Evolutionary conservation across 2,797 vertebrate genomes (phyloP).

Genomic region (Eulemur albifrons): DNA sequence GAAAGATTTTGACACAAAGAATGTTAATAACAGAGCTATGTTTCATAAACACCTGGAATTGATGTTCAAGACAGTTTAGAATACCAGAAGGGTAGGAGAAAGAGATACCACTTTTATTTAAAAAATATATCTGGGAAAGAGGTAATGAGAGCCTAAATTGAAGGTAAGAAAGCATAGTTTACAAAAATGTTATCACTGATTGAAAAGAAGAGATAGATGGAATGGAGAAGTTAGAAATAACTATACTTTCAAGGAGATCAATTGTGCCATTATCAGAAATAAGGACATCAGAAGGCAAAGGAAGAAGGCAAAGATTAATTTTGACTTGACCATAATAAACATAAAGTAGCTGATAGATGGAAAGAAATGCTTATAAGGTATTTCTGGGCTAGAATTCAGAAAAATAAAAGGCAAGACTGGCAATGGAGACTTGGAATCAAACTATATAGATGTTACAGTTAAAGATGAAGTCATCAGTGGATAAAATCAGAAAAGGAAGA

Average conservation of each 20-base stretch:
- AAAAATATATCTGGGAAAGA: background rate
- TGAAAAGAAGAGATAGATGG: background rate
- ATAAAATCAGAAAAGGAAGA: background rate
- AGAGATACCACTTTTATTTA: background rate
- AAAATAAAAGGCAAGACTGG: background rate
- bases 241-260: background rate
- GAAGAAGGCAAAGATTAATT: background rate
- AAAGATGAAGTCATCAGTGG: background rate
- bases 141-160: background rate
- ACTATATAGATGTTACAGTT: background rate
- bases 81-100: background rate
- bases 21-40: background rate
- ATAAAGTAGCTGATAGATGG: background rate
- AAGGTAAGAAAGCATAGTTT: background rate
- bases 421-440: background rate
- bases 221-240: background rate
- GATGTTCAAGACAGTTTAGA: background rate
- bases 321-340: conserved; percentile 9
- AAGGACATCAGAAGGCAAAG: background rate
- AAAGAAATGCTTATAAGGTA: background rate
- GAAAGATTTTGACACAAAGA: background rate
- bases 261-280: background rate
- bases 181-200: background rate
- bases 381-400: background rate
- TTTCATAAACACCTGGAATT: background rate